Evolutionary conservation across 1,140 invertebrate species (phyloP), one percentile per base, ranked within the genome.

Genomic region (Zaprionus ghesquierei): DNA sequence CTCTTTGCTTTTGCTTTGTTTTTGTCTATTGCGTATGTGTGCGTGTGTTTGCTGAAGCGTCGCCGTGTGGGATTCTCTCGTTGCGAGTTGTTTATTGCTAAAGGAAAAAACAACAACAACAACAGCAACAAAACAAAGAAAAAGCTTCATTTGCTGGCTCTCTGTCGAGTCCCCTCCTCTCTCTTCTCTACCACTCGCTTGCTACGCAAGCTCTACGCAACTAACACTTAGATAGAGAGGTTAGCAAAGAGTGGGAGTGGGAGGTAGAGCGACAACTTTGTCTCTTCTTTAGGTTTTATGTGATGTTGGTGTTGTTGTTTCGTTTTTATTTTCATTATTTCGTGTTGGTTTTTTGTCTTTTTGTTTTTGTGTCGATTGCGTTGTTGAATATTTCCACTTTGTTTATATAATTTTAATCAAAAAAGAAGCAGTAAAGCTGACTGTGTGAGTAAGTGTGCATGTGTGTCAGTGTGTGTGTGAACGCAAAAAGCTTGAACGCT

Each of bases 401-500:
- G 87, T 90, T 90, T 90, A 90, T 87, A 90, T 90, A 90, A 90
- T 90, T 84, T 90, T 90, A 90, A 90, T 82, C 68, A 89, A 84
- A 89, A 72, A 72, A 77, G 66, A 84, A 89, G 38, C 62, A 75
- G 62, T 54, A 70, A 74, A 68, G 61, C 54, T 46, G 41, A 13
- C 41, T 44, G 0, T 46, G 41, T 12, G 8, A 20, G 41, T 22
- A 46, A 50, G 35, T 54, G 29, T 59, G 18, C 63, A n/a, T 58
- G 13, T 12, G 20, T 56, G 15, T 31, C 10, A 44, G 33, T 49
- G 22, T 46, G 46, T 54, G 22, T 62, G 22, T 51, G 20, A 74
- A 74, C 55, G 69, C 80, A 77, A 81, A 89, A 85, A 86, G 85
- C 86, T 86, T 81, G 46, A 89, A 64, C 85, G 75, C 81, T 87